Percentiles rank a stretch among this genome's conserved stretches.
Conservation (phyloP, 1,140 invertebrate species). For the Drosophila albomicans region DNA sequence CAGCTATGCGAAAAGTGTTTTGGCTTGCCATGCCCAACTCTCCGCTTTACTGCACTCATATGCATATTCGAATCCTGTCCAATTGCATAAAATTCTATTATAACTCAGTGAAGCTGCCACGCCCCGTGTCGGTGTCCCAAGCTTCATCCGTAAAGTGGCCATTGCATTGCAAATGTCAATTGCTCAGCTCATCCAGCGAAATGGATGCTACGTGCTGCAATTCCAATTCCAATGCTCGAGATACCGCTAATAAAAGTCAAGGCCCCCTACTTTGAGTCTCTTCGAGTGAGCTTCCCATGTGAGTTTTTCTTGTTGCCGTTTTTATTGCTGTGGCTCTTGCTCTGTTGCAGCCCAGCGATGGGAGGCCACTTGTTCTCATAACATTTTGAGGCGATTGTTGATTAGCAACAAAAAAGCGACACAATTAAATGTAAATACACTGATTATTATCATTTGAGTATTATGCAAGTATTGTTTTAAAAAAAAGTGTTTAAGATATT, state of each 20-base stretch:
- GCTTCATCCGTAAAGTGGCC: conserved; percentile 4
- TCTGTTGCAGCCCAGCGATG: background rate
- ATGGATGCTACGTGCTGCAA: conserved; percentile 67
- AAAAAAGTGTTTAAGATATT: too few relatives aligned
- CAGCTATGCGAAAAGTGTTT: conserved; percentile 16
- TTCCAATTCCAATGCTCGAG: conserved; percentile 59
- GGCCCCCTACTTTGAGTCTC: conserved; percentile 21
- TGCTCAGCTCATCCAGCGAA: conserved; percentile 57
- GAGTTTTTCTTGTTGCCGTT: conserved; percentile 4
- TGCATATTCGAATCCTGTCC: background rate
- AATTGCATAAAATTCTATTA: conserved; percentile 23
- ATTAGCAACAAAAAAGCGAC: conserved; percentile 63
- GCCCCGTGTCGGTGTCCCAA: background rate
- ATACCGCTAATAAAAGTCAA: conserved; percentile 57
- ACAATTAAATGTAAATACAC: conserved; percentile 62
- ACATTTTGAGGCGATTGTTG: conserved; percentile 45
- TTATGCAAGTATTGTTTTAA: background rate
- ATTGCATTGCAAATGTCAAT: conserved; percentile 57
- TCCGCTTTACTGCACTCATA: conserved; percentile 2
- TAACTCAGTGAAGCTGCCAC: conserved; percentile 4
- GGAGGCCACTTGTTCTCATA: conserved; percentile 35
- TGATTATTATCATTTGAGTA: conserved; percentile 10
- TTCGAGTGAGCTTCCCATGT: conserved; percentile 43
- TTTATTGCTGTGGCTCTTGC: conserved; percentile 2
- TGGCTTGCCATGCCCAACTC: background rate